A percentile compares a stretch with the other conserved stretches of the same genome.
These are phyloP conservation scores for Dasypus novemcinctus DNA, from an alignment of 2,113 vertebrate species.

Conservation along the genomic window DNA sequence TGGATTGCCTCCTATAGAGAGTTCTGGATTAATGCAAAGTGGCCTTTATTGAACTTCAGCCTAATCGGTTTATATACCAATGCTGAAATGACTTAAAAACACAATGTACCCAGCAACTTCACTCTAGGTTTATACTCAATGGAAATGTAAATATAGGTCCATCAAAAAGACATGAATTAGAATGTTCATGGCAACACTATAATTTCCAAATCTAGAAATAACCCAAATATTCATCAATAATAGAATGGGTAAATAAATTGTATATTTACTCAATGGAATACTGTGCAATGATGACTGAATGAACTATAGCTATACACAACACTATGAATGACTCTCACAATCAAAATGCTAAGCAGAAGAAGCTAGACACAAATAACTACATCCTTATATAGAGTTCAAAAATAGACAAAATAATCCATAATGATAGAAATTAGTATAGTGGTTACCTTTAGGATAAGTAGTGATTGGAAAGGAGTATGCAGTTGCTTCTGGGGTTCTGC, in stretches of 20 bases:
- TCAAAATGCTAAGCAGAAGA: neutral
- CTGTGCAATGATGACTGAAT: neutral
- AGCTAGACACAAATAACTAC: neutral
- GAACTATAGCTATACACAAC: no score
- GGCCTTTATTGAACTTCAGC: neutral
- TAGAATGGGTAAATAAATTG: neutral
- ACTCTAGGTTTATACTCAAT: neutral
- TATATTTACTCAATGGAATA: neutral
- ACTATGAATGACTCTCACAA: neutral
- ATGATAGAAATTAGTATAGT: neutral
- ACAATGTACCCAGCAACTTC: neutral
- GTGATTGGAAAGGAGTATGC: neutral
- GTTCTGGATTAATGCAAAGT: neutral
- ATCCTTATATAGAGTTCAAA: neutral
- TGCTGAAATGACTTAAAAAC: neutral
- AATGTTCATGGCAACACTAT: neutral
- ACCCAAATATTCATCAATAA: neutral
- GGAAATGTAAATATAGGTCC: neutral
- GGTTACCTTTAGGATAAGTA: neutral
- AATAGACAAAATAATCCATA: neutral
- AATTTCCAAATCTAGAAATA: neutral
- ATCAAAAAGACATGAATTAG: neutral
- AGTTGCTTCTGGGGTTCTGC: neutral
- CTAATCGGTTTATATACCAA: neutral
- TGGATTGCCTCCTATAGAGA: neutral